Conservation (phyloP, 2,113 vertebrate genomes). For the Brachyistius frenatus region DNA sequence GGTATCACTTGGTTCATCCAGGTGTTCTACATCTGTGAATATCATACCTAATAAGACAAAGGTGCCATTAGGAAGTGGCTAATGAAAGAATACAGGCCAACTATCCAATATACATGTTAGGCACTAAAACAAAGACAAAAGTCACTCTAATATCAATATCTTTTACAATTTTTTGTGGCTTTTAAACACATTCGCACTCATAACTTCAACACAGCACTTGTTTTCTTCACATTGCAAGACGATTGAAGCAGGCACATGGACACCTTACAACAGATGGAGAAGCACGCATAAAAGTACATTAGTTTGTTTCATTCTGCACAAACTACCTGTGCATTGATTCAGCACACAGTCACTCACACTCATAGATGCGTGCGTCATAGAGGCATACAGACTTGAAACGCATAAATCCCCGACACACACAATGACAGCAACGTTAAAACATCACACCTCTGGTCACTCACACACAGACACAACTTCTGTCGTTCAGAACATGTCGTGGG, state of each 20-base stretch:
- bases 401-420: conserved; percentile 22
- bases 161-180: conserved; percentile 47
- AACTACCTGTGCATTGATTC: conserved; percentile 59
- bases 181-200: conserved; percentile 68
- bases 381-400: conserved; percentile 28
- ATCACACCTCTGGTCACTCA: conserved; percentile 47
- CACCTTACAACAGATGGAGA: conserved; percentile 56
- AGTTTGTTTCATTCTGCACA: conserved; percentile 49
- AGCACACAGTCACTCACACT: conserved; percentile 37
- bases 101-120: conserved; percentile 59
- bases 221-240: conserved; percentile 59
- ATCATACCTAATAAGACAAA: conserved; percentile 49
- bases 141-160: conserved; percentile 57
- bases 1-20: conserved; percentile 23
- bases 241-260: conserved; percentile 71
- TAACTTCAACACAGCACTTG: conserved; percentile 49
- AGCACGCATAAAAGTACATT: conserved; percentile 36
- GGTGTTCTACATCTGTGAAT: conserved; percentile 38
- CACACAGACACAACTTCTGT: conserved; percentile 48
- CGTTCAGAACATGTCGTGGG: conserved; percentile 50
- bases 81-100: conserved; percentile 48
- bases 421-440: conserved; percentile 53
- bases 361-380: conserved; percentile 17
- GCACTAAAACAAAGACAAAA: conserved; percentile 75
- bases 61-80: conserved; percentile 55